Conservation (phyloP, 2,797 vertebrate species). For the Valencia hispanica region DNA sequence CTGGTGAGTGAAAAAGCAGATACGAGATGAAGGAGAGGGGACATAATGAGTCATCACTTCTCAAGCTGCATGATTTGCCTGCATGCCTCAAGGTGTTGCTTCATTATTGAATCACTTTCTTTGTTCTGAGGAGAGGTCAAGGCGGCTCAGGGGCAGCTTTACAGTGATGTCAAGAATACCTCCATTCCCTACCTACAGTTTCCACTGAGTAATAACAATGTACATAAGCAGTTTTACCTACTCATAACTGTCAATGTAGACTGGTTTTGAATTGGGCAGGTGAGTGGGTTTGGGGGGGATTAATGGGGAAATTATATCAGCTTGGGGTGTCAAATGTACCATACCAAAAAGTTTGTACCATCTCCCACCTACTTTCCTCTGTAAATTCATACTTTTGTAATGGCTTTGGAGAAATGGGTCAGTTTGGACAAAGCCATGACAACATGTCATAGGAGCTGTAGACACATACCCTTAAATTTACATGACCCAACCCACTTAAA, state of each 20-base stretch:
- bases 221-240: conserved; percentile 29
- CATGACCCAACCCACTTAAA: too few species aligned
- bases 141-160: conserved; percentile 36
- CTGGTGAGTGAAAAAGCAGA: conserved; percentile 24
- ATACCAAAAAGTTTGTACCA: too few species aligned
- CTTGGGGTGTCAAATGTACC: conserved; percentile 56
- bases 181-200: conserved; percentile 11
- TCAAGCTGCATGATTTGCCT: conserved; percentile 41
- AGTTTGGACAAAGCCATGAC: too few species aligned
- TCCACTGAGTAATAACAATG: conserved; percentile 35
- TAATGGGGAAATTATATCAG: conserved; percentile 59
- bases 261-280: conserved; percentile 52
- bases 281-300: too few species aligned
- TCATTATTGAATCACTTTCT: conserved; percentile 65
- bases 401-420: too few species aligned
- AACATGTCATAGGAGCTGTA: too few species aligned
- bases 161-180: conserved; percentile 33
- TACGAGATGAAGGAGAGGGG: conserved; percentile 38
- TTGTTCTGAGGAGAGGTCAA: conserved; percentile 42
- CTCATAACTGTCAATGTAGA: conserved; percentile 51
- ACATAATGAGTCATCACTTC: conserved; percentile 38
- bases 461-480: too few species aligned
- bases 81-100: conserved; percentile 52
- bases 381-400: too few species aligned
- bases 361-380: too few species aligned